phyloP scores from a whole-genome alignment of 2,113 vertebrate species.

The Ornithorhynchus anatinus region DNA sequence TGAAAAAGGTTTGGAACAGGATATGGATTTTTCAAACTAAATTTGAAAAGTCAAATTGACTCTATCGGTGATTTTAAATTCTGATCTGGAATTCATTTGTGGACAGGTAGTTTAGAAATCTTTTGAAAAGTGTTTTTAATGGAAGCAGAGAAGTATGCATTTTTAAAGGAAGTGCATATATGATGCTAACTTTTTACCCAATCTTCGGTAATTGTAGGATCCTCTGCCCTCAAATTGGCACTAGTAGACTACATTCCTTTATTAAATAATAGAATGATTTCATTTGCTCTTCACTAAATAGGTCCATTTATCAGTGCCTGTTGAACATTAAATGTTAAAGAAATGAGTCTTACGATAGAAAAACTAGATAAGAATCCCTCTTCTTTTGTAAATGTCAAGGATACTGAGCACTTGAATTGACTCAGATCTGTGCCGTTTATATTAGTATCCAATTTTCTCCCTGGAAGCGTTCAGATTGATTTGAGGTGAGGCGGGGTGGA shows the following conservation, averaged over 20 bases:
- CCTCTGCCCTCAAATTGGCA: not conserved
- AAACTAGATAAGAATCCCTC: slow-evolving; percentile 3
- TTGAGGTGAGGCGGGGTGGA: too few species aligned
- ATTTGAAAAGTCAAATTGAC: too few species aligned
- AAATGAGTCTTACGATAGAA: not conserved
- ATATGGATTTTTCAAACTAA: too few species aligned
- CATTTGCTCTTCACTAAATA: slow-evolving; percentile 13
- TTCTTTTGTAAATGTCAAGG: slow-evolving; percentile 36
- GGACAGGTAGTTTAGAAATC: too few species aligned
- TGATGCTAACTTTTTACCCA: not conserved
- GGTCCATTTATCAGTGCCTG: slow-evolving; percentile 17
- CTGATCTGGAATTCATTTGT: too few species aligned
- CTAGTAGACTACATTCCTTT: not conserved
- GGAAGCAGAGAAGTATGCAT: not conserved
- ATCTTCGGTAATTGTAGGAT: not conserved
- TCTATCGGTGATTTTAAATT: too few species aligned
- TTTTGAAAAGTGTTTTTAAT: too few species aligned
- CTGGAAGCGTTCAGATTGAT: slow-evolving; percentile 32
- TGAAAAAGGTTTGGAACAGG: too few species aligned
- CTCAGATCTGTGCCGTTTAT: slow-evolving; percentile 25
- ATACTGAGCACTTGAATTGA: slow-evolving; percentile 4
- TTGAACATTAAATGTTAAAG: slow-evolving; percentile 14
- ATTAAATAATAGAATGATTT: not conserved
- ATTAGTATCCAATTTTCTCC: slow-evolving; percentile 42
- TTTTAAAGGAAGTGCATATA: not conserved